Evolutionary conservation across 1,140 invertebrate genomes (phyloP).

Genomic region (Diuraphis noxia): DNA sequence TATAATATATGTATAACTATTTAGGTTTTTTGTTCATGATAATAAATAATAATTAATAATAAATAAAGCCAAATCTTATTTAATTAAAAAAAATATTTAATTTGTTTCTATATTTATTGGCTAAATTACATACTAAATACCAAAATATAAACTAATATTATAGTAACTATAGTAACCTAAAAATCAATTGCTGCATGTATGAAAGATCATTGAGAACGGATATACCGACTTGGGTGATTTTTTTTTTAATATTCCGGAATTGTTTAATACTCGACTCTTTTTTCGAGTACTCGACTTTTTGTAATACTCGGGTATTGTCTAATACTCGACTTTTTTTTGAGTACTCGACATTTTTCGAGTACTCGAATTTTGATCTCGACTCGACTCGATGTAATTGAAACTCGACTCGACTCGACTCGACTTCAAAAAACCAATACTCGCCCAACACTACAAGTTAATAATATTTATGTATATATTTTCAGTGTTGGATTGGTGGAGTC

Average conservation of each 20-base stretch:
- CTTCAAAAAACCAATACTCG: too few species aligned
- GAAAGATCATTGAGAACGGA: constrained; percentile 5
- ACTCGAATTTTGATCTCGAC: too few species aligned
- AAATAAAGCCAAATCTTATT: too few species aligned
- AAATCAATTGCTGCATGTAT: constrained; percentile 3
- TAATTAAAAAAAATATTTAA: background rate
- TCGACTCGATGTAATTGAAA: too few species aligned
- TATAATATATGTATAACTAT: background rate
- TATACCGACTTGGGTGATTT: constrained; percentile 7
- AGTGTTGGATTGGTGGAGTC: too few species aligned
- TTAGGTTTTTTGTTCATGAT: background rate
- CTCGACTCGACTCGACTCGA: too few species aligned
- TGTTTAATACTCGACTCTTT: background rate
- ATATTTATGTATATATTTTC: too few species aligned
- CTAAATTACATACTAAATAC: background rate
- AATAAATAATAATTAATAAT: background rate
- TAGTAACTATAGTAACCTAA: constrained; percentile 20
- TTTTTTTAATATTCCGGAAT: background rate
- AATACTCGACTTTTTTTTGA: too few species aligned
- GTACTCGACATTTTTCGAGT: too few species aligned
- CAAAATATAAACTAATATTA: background rate
- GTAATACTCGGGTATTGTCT: too few species aligned
- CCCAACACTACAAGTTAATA: too few species aligned
- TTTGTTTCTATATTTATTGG: constrained; percentile 11
- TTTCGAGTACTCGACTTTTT: background rate